Percentiles rank a stretch among this genome's conserved stretches.
Conservation (phyloP, 1,140 invertebrate genomes). For the Nasonia giraulti region DNA sequence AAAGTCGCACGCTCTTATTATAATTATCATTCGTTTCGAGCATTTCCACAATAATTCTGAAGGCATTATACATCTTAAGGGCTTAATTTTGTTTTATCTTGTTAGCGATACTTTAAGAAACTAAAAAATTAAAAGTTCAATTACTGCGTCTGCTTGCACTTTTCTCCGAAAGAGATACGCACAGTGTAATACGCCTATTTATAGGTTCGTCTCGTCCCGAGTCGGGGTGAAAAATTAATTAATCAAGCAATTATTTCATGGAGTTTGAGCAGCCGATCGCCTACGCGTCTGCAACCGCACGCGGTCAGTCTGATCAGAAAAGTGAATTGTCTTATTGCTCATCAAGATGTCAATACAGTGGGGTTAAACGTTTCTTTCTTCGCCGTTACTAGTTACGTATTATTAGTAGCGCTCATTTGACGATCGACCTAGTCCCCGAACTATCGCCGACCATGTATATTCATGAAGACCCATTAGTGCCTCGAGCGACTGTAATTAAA, state of each 20-base stretch:
- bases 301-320: constrained; percentile 41
- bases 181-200: background rate
- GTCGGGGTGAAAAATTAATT: constrained; percentile 60
- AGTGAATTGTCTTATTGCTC: constrained; percentile 63
- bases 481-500: constrained; percentile 13
- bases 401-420: constrained; percentile 39
- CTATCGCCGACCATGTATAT: constrained; percentile 33
- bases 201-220: background rate
- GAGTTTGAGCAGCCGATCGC: constrained; percentile 52
- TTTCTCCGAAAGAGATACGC: background rate
- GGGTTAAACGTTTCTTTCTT: constrained; percentile 68
- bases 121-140: too few species aligned
- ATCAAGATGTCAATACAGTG: constrained; percentile 68
- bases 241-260: constrained; percentile 67
- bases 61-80: too few species aligned
- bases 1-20: too few species aligned
- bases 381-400: constrained; percentile 45
- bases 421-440: background rate
- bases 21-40: too few species aligned
- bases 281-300: constrained; percentile 55
- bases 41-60: too few species aligned
- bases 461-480: constrained; percentile 9
- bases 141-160: too few species aligned
- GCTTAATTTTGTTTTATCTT: too few species aligned
- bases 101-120: too few species aligned